phyloP scores from a whole-genome alignment of 2,113 vertebrate species.

The Panthera leo region DNA sequence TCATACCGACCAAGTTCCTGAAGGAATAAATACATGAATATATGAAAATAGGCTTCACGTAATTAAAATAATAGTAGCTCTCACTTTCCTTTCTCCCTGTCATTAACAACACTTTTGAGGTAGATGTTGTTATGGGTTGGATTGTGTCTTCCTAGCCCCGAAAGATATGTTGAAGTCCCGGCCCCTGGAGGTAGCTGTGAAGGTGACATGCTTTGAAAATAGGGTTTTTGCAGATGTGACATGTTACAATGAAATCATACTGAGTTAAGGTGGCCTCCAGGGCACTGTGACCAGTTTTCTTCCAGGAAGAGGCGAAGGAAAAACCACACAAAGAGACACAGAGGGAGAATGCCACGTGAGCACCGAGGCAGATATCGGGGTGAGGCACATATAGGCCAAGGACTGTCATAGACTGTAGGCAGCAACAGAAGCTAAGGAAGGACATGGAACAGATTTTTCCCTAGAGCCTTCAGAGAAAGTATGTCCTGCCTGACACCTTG shows the following conservation, averaged over 20 bases:
- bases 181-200: neutral
- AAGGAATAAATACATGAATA: neutral
- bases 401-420: no score
- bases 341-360: neutral
- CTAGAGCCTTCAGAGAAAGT: neutral
- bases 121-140: neutral
- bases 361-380: neutral
- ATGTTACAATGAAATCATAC: neutral
- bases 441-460: neutral
- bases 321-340: neutral
- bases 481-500: neutral
- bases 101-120: neutral
- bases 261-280: neutral
- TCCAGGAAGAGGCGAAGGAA: neutral
- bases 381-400: neutral
- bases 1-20: neutral
- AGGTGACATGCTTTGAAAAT: neutral
- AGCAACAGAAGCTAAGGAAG: neutral
- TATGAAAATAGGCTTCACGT: neutral
- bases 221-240: neutral
- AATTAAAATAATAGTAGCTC: neutral
- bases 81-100: neutral
- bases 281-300: neutral
- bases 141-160: neutral
- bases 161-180: neutral